Evolutionary conservation across 2,888 invertebrate genomes (phyloP), one percentile per base, ranked within the genome.

Genomic region (Stenurella melanura): DNA sequence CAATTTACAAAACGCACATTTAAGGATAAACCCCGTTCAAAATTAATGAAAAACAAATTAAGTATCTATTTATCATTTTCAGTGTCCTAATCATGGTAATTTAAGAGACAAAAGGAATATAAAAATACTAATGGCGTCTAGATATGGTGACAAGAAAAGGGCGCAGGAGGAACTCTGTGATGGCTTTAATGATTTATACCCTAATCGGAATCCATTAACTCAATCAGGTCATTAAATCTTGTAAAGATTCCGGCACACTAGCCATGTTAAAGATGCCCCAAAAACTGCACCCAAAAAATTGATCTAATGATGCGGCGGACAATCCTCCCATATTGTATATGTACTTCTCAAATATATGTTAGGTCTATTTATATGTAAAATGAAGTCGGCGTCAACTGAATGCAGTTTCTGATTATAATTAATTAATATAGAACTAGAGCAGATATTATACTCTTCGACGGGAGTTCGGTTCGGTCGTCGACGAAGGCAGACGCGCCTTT

Each of bases 131-230:
- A 42, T 42, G 42, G 42, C 15, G 42, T 11, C 42, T 42, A 15
- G 42, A 42, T 15, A 15, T 42, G 42, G 42, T 42, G 42, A 42
- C 42, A 42, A 42, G 42, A 42, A 42, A 42, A 15, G 42, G 42
- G 42, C 11, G 12, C 42, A 42, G 42, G 42, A 42, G 15, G 42
- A 42, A 42, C 42, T 42, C 15, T 42, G 42, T 15, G 42, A 42
- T 42, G 42, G 12, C 42, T 42, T 42, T 42, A 42, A 42, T 42
- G 42, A 42, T 42, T 42, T 42, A 42, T 42, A 42, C 42, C 42
- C 42, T 42, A 42, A 42, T 42, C 42, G 42, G 42, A 42, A 42
- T 42, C 42, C 42, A 42, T 42, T 42, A 42, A 42, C 42, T 42
- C 42, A 42, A 42, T 42, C 42, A 42, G 42, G 42, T 42, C 42